phyloP scores from a whole-genome alignment of 2,113 vertebrate species.

The Phaethon lepturus region DNA sequence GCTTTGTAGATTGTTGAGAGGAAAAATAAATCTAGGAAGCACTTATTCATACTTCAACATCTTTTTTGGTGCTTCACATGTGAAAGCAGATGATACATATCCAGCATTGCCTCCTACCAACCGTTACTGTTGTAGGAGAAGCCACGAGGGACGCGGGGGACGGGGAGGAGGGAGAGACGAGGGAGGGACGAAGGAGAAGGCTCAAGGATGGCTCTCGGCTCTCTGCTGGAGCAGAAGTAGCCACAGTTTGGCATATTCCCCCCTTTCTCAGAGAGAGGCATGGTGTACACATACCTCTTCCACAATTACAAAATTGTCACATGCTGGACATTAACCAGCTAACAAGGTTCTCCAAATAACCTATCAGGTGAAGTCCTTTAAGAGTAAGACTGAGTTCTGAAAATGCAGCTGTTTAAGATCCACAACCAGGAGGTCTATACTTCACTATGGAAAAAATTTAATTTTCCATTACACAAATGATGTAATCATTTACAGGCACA shows the following conservation, averaged over 20 bases:
- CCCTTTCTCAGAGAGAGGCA: neutral
- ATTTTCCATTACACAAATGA: neutral
- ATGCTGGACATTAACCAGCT: neutral
- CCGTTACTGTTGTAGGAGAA: neutral
- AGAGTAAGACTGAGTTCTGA: neutral
- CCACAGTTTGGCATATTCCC: too few species aligned
- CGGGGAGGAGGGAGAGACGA: fast-evolving
- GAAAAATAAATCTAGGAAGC: neutral
- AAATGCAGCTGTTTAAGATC: neutral
- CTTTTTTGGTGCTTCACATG: neutral
- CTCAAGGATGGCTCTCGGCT: neutral
- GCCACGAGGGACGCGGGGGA: neutral
- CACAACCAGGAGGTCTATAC: neutral
- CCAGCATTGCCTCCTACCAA: neutral
- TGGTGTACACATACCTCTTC: neutral
- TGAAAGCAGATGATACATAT: fast-evolving
- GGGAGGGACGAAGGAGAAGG: neutral
- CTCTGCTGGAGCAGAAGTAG: neutral
- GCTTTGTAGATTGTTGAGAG: neutral
- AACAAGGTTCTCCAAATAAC: neutral
- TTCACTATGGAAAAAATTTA: neutral
- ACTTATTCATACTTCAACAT: neutral
- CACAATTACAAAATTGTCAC: neutral
- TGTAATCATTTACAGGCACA: neutral
- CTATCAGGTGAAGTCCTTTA: neutral